Percentiles rank a stretch among this genome's conserved stretches.
These are phyloP conservation scores for Drosophila bipectinata DNA, from an alignment of 1,140 invertebrate species.

Conservation along the genomic window DNA sequence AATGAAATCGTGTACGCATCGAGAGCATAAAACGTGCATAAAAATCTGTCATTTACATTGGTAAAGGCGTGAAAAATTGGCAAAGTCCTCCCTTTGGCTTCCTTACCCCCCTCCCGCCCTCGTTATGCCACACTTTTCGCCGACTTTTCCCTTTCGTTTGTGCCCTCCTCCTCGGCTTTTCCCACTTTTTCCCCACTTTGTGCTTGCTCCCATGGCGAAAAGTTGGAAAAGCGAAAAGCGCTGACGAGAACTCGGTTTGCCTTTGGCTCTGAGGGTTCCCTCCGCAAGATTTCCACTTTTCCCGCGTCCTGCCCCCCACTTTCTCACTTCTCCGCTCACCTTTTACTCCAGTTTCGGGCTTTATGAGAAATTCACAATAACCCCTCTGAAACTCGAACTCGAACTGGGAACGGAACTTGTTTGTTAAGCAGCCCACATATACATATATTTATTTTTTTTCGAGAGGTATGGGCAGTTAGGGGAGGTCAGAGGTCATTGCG, in stretches of 20 bases:
- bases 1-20: slow-evolving; percentile 65
- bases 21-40: slow-evolving; percentile 64
- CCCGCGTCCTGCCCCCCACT: neutral
- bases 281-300: neutral
- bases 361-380: slow-evolving; percentile 37
- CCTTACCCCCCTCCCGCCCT: neutral
- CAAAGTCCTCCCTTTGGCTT: slow-evolving; percentile 1
- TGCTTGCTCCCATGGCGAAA: slow-evolving; percentile 38
- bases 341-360: slow-evolving; percentile 26
- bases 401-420: slow-evolving; percentile 21
- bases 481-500: slow-evolving; percentile 17
- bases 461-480: neutral
- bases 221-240: slow-evolving; percentile 58
- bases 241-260: slow-evolving; percentile 51
- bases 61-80: slow-evolving; percentile 60
- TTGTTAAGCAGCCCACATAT: slow-evolving; percentile 6
- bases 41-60: slow-evolving; percentile 69
- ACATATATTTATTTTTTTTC: neutral
- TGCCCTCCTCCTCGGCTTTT: neutral
- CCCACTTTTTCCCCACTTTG: slow-evolving; percentile 9
- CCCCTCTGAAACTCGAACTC: slow-evolving; percentile 20
- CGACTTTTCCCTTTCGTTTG: neutral
- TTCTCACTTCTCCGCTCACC: neutral
- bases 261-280: slow-evolving; percentile 28
- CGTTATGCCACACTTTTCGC: neutral